Conservation (phyloP, 2,888 invertebrate genomes). For the Microctonus aethiopoides region DNA sequence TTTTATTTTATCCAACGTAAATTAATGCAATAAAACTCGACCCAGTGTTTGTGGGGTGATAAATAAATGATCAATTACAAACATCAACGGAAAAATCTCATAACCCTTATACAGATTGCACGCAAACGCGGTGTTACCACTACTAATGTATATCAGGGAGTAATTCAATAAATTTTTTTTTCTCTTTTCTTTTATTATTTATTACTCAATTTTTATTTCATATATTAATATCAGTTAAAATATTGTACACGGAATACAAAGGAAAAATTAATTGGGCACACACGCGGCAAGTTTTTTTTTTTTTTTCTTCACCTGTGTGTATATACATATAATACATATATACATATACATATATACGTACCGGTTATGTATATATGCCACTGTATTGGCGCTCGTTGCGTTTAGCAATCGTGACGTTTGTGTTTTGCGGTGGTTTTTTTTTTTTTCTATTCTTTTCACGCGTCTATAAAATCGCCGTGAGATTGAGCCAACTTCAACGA, state of each 20-base stretch:
- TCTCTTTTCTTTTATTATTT: neutral
- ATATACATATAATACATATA: conserved; percentile 22
- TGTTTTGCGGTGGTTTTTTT: conserved; percentile 22
- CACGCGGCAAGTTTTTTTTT: too few species aligned
- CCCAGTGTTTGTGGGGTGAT: neutral
- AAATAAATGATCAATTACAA: neutral
- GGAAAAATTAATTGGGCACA: conserved; percentile 31
- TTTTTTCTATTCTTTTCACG: neutral
- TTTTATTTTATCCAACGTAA: neutral
- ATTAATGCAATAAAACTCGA: too few species aligned
- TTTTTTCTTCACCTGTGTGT: conserved; percentile 29
- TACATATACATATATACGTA: too few species aligned
- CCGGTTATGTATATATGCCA: conserved; percentile 20
- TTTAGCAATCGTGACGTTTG: conserved; percentile 20
- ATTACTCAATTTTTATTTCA: neutral
- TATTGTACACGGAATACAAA: neutral
- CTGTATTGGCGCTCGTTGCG: conserved; percentile 29
- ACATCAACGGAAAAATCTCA: neutral
- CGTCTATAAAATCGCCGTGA: neutral
- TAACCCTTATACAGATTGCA: neutral
- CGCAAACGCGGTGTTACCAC: neutral
- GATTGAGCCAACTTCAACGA: too few species aligned
- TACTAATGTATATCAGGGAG: neutral
- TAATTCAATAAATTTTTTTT: neutral
- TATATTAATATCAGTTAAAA: neutral